Evolutionary conservation across 64 coral and sea anemone species (phyloP), one percentile per base, ranked within the genome.

Genomic region (Astreopora myriophthalma): DNA sequence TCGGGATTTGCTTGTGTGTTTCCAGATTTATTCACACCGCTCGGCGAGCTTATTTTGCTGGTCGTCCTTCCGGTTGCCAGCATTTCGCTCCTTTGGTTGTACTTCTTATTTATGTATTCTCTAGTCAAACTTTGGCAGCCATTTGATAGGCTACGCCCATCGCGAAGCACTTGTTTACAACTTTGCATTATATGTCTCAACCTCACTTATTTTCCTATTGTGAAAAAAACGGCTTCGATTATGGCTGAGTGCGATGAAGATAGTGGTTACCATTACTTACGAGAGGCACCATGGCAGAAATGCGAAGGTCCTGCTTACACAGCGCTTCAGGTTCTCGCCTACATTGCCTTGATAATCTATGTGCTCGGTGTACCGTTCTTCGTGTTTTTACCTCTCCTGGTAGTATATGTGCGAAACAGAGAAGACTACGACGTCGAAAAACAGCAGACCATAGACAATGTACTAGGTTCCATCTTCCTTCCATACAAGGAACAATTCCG

Each of bases 151-250:
- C 61, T 33, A 75, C 74, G 49, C 67, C n/a, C 39, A 58, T 37
- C 55, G 70, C 22, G 86, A 74, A 36, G 74, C 23, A 13, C 46
- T 9, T 61, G 72, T 58, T 88, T 88, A 36, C 28, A 92, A 36
- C 32, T 92, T 14, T 87, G 71, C 39, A 86, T 95, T 46, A 39
- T 88, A 10, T 88, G 61, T 74, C 82, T 95, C 4, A 92, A 83
- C 34, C 67, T 95, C 38, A 92, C 89, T 4, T 95, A 92, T 35
- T 95, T 95, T 81, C 94, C 94, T 8, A 79, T 95, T 63, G 89
- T 86, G 4, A 71, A 73, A 31, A 85, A 60, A 26, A 48, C 94
- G 23, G 40, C 87, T 32, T 75, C 88, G 29, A 63, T 92, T 25
- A 71, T 95, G 14, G 71, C 89, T 17, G 82, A 46, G 33, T 95